Evolutionary conservation across 2,888 invertebrate species (phyloP), one percentile per base, ranked within the genome.

Genomic region (Pseudococcus jackbeardsleyi): DNA sequence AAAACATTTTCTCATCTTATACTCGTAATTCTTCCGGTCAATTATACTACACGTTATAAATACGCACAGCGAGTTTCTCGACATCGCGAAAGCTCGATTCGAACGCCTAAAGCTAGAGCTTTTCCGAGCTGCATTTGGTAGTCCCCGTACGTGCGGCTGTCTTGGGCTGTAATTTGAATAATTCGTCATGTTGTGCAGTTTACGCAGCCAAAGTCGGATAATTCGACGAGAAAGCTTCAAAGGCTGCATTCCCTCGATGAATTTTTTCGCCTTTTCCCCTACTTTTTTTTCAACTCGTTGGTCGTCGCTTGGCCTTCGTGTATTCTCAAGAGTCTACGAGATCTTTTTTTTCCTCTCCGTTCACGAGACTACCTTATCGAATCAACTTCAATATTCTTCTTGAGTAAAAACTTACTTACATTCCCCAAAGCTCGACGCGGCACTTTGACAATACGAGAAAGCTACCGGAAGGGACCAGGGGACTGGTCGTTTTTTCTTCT

Each of bases 1-100:
- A 17, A 42, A 9, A 79, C 42, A 17, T 33, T n/a, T n/a, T 0
- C 72, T 72, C 33, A 12, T 12, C 6, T 11, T 33, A 7, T 19
- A n/a, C 17, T 79, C 42, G 79, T 79, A 79, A 79, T 79, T 79
- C 79, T 79, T 79, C 79, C 79, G 79, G 79, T 79, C 79, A 79
- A 79, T 79, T 79, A 79, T 79, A 79, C 68, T 11, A 59, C 17
- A 17, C 77, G n/a, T 26, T 19, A 79, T 79, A 46, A 79, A 79
- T 79, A 79, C 12, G 15, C 17, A 42, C 8, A 77, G 42, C n/a
- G 79, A 26, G 22, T 15, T 33, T 26, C 68, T 22, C 3, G n/a
- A n/a, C 26, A 33, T 33, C 26, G 26, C 68, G 26, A 8, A 72
- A 59, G 59, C 11, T 72, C 68, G 68, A 72, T 0, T 11, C 68